Conservation (phyloP, 1,140 invertebrate species). For the Drosophila aff. region DNA sequence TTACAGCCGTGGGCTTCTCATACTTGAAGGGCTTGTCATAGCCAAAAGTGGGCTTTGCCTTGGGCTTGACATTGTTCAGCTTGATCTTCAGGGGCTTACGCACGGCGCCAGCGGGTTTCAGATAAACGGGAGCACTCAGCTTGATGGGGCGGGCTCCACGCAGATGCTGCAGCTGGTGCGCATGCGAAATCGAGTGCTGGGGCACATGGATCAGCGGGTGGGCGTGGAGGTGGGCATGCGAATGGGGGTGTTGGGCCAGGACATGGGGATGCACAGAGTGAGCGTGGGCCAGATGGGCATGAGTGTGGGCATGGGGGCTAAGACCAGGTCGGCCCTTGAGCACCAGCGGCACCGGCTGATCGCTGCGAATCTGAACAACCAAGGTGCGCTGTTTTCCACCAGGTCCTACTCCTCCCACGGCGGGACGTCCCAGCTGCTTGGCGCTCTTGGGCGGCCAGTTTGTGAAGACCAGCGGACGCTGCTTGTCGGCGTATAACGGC, state of each 20-base stretch:
- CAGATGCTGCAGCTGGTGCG: conserved; percentile 43
- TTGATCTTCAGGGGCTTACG: conserved; percentile 80
- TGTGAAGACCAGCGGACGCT: conserved; percentile 67
- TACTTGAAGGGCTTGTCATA: conserved; percentile 81
- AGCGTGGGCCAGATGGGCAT: conserved; percentile 35
- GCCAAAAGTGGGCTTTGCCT: conserved; percentile 68
- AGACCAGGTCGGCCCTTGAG: conserved; percentile 67
- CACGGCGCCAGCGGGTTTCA: conserved; percentile 50
- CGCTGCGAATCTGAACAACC: conserved; percentile 81
- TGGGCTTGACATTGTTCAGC: conserved; percentile 63
- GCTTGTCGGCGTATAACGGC: conserved; percentile 23
- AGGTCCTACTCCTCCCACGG: background rate
- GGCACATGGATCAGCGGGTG: conserved; percentile 51
- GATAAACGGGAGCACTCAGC: conserved; percentile 60
- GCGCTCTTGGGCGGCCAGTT: conserved; percentile 66
- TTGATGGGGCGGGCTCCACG: conserved; percentile 63
- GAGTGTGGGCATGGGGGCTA: conserved; percentile 16
- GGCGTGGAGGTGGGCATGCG: conserved; percentile 46
- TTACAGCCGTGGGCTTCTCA: conserved; percentile 65
- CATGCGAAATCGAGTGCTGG: conserved; percentile 37
- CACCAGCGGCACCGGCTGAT: conserved; percentile 76
- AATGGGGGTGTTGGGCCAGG: conserved; percentile 45
- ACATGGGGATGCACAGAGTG: conserved; percentile 41
- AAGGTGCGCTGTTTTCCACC: conserved; percentile 68
- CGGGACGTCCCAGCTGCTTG: conserved; percentile 57